Evolutionary conservation across 1,140 invertebrate genomes (phyloP).

Genomic region (Caenorhabditis tropicalis): DNA sequence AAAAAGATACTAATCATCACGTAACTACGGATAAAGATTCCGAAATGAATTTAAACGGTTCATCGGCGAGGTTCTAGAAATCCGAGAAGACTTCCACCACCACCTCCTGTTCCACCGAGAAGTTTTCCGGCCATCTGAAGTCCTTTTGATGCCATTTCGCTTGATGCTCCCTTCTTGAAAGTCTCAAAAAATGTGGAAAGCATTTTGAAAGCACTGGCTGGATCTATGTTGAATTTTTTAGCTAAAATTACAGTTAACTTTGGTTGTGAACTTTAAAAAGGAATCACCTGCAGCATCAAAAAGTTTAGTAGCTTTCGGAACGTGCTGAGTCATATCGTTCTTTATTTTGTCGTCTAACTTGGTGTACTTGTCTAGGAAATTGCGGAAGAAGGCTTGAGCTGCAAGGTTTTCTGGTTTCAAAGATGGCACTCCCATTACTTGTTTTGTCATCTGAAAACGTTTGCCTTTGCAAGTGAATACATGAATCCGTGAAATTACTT

Average conservation of each 20-base stretch:
- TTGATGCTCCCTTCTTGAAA: slow-evolving; percentile 46
- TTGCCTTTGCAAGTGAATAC: no score
- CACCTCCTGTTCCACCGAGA: background rate
- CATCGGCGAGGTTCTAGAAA: background rate
- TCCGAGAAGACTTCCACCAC: slow-evolving; percentile 1
- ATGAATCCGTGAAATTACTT: no score
- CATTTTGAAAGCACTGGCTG: slow-evolving; percentile 46
- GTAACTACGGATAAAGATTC: no score
- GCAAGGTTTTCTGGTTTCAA: slow-evolving; percentile 51
- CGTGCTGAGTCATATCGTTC: slow-evolving; percentile 50
- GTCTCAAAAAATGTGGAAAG: slow-evolving; percentile 48
- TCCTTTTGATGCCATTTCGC: slow-evolving; percentile 24
- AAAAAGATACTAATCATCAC: no score
- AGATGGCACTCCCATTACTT: slow-evolving; percentile 49
- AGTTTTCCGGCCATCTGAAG: slow-evolving; percentile 42
- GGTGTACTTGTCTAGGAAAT: slow-evolving; percentile 45
- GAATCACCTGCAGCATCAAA: slow-evolving; percentile 50
- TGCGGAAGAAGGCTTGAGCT: slow-evolving; percentile 49
- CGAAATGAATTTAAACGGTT: background rate
- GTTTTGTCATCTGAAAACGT: slow-evolving; percentile 48
- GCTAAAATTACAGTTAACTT: slow-evolving; percentile 4
- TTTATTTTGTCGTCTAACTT: slow-evolving; percentile 48
- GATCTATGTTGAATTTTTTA: slow-evolving; percentile 51
- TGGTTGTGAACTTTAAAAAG: no score
- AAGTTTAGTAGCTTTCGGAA: slow-evolving; percentile 48